Percentiles rank a stretch among this genome's conserved stretches.
Conservation (phyloP, 92 coral and sea anemone genomes). For the Scolanthus callimorphus region DNA sequence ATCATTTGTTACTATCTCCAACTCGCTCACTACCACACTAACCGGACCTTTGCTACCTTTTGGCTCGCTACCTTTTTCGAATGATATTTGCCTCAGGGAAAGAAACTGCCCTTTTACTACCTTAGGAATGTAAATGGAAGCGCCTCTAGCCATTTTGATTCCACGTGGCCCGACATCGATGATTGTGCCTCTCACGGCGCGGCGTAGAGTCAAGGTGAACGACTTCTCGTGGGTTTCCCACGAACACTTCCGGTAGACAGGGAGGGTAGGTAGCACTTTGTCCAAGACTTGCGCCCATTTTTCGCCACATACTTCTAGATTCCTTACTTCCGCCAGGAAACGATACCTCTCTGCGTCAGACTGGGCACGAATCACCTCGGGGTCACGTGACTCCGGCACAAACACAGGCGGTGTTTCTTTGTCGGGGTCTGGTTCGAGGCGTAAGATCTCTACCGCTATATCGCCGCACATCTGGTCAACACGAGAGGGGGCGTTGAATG, state of each 20-base stretch:
- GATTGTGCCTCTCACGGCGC: conserved; percentile 73
- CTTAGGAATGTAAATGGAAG: conserved; percentile 76
- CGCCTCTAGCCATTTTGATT: conserved; percentile 87
- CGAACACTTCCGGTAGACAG: conserved; percentile 70
- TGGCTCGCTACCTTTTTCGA: conserved; percentile 81
- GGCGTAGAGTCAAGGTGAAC: conserved; percentile 72
- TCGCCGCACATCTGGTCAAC: conserved; percentile 59
- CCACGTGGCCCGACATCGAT: conserved; percentile 88
- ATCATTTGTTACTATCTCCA: conserved; percentile 36
- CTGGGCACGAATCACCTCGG: conserved; percentile 74
- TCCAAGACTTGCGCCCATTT: conserved; percentile 77
- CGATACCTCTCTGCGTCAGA: conserved; percentile 77
- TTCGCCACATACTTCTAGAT: conserved; percentile 37
- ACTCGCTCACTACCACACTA: conserved; percentile 60
- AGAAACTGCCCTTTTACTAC: conserved; percentile 56
- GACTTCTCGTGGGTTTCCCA: conserved; percentile 40
- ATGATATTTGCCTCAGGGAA: conserved; percentile 20
- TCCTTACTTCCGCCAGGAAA: conserved; percentile 56
- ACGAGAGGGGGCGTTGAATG: conserved; percentile 75
- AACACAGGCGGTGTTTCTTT: conserved; percentile 73
- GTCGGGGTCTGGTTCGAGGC: conserved; percentile 74
- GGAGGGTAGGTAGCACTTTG: conserved; percentile 80
- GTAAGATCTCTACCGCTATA: conserved; percentile 29
- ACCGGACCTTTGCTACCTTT: conserved; percentile 93
- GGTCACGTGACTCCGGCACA: conserved; percentile 85